phyloP scores from a whole-genome alignment of 2,113 vertebrate species.

The Bambusicola thoracicus region DNA sequence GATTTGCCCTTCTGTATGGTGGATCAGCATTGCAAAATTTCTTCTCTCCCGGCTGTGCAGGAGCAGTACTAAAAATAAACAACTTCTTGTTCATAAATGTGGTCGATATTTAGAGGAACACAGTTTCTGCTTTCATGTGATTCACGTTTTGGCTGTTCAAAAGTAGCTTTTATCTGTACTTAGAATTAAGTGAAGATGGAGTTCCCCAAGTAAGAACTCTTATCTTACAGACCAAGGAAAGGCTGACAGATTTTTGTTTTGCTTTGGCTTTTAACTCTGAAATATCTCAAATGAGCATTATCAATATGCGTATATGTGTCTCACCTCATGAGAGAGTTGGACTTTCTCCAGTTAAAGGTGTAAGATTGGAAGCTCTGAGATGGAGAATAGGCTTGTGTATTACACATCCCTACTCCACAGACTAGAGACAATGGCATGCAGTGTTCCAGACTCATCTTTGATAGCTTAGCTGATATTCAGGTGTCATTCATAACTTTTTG shows the following conservation, averaged over 20 bases:
- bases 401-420: not conserved
- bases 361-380: not conserved
- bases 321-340: not conserved
- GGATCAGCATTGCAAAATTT: not conserved
- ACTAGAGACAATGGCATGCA: not conserved
- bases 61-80: not conserved
- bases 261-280: not conserved
- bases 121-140: not conserved
- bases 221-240: not conserved
- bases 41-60: not conserved
- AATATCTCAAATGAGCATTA: not conserved
- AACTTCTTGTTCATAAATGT: not conserved
- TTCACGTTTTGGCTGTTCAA: not conserved
- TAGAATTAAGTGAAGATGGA: not conserved
- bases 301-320: not conserved
- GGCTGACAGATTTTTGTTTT: not conserved
- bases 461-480: not conserved
- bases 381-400: not conserved
- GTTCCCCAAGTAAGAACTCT: not conserved
- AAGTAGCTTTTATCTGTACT: not conserved
- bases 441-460: not conserved
- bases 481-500: not conserved
- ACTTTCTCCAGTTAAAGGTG: not conserved
- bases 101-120: not conserved
- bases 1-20: not conserved